Evolutionary conservation across 2,113 vertebrate genomes (phyloP), one percentile per base, ranked within the genome.

Genomic region (Scytalopus superciliaris): DNA sequence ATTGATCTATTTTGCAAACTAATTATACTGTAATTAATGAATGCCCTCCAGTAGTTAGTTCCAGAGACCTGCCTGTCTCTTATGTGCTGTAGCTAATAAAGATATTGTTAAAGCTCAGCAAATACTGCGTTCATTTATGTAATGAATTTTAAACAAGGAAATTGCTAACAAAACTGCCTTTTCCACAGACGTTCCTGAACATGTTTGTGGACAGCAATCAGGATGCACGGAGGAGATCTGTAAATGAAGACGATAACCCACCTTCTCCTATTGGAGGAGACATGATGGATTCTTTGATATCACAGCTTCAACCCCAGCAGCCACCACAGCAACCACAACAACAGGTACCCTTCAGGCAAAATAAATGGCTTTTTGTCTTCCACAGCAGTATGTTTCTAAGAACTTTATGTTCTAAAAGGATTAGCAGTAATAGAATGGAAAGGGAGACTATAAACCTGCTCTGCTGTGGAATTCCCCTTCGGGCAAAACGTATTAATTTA

Each of bases 161-260:
- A 19, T 66, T 73, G 40, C 52, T 97, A 63, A 96, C 77, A 79
- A 52, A 84, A 74, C 5, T 80, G 27, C 44, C 87, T 35, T 97
- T 84, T 94, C 80, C 83, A 19, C 96, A 99, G 99, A 99, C 99
- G 3, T 99, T 99, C 98, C 98, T 99, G 95, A 99, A 99, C 98
- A 99, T 99, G 99, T 99, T 99, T 97, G 99, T 99, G 68, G 99
- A 99, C 97, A 99, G 99, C 96, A 99, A 99, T 97, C 99, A 99
- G 97, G 99, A 99, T 81, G 99, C 99, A 78, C 98, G 99, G 87
- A 98, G 99, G 44, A 98, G 99, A 64, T 99, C 99, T 8, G 98
- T 99, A 89, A 99, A 99, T 53, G 99, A 99, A 87, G 99, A 99
- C 0, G 99, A 99, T 97, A 99, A 99, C 95, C 99, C 99, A 7